A percentile compares a stretch with the other conserved stretches of the same genome.
These are phyloP conservation scores for Bungarus multicinctus DNA, from an alignment of 2,113 vertebrate genomes.

Conservation along the genomic window DNA sequence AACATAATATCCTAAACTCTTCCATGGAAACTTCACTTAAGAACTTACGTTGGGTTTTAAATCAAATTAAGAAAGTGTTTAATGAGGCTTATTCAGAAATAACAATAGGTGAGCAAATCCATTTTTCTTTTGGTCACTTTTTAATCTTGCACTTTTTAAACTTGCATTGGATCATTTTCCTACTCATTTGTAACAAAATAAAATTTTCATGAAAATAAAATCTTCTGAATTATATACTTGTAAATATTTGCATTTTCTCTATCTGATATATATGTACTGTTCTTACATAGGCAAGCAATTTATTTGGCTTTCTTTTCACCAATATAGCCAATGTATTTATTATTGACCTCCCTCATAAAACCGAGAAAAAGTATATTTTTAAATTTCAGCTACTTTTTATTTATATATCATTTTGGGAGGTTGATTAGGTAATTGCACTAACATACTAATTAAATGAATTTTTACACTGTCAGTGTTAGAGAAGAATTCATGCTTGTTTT, in stretches of 20 bases:
- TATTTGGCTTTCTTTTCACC: not conserved
- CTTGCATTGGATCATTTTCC: not conserved
- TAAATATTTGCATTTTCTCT: not conserved
- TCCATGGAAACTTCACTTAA: not conserved
- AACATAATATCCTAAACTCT: not conserved
- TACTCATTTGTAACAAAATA: not conserved
- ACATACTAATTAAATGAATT: not conserved
- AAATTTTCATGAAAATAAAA: not conserved
- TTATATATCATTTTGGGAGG: not conserved
- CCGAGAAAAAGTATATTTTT: not conserved
- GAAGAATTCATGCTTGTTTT: not conserved
- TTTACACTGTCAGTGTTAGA: not conserved
- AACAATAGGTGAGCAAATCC: not conserved
- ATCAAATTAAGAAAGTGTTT: not conserved
- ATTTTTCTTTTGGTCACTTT: not conserved
- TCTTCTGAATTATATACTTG: not conserved
- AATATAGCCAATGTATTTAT: not conserved
- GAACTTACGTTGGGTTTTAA: rapidly evolving
- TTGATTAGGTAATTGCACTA: not conserved
- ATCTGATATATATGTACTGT: not conserved
- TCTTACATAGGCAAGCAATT: not conserved
- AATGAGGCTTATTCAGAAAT: not conserved
- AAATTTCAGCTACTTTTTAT: not conserved
- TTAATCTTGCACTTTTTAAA: not conserved
- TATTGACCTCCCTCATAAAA: not conserved